These are phyloP conservation scores for Tragelaphus imberbis DNA, from an alignment of 2,113 vertebrate genomes.

Conservation along the genomic window DNA sequence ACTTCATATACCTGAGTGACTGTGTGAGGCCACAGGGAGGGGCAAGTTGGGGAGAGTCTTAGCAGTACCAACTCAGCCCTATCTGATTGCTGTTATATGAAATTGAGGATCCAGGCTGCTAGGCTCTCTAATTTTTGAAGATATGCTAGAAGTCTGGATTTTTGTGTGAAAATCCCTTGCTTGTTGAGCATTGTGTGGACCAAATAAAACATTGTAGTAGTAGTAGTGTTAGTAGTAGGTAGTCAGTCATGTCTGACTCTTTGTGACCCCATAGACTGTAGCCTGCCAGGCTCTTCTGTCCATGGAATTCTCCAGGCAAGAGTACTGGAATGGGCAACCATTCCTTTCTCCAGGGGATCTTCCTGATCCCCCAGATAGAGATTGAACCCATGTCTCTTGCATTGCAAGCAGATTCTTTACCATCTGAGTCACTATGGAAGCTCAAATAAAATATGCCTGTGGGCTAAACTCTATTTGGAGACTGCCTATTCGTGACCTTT, in stretches of 20 bases:
- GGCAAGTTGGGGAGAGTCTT: not conserved
- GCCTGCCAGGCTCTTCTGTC: not conserved
- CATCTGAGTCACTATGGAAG: not conserved
- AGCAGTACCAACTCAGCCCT: not conserved
- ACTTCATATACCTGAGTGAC: not conserved
- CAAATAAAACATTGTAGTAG: not conserved
- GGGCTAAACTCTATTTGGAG: not conserved
- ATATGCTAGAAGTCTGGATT: not conserved
- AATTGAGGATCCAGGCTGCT: not conserved
- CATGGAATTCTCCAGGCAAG: not conserved
- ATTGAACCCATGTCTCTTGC: not conserved
- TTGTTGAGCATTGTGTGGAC: not conserved
- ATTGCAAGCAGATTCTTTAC: not conserved
- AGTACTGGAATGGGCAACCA: not conserved
- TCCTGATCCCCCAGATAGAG: not conserved
- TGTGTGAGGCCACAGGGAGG: not conserved
- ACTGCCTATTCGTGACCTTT: not conserved
- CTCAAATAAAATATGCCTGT: not conserved
- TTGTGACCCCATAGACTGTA: not conserved
- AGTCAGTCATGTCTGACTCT: not conserved
- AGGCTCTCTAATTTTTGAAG: not conserved
- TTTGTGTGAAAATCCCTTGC: not conserved
- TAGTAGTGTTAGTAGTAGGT: not conserved
- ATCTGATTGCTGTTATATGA: not conserved
- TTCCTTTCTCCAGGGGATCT: not conserved